phyloP scores from a whole-genome alignment of 2,113 vertebrate genomes.

The Mus musculus region DNA sequence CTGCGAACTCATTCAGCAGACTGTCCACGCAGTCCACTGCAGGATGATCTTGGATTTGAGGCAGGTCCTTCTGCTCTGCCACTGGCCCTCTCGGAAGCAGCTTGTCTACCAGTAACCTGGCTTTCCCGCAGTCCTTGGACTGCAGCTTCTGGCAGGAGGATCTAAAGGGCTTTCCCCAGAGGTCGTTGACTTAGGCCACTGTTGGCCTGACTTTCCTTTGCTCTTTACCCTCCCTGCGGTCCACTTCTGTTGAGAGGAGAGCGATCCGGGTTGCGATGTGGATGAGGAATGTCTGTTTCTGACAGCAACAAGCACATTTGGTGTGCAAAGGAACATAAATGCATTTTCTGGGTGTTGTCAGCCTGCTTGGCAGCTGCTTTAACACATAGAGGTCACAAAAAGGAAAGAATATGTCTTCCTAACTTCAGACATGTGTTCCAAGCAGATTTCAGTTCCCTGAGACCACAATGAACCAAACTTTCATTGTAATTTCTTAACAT shows the following conservation, averaged over 20 bases:
- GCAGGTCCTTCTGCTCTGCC: background rate
- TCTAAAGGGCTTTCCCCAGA: conserved; percentile 3
- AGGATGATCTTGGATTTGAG: background rate
- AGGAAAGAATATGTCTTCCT: background rate
- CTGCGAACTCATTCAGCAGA: background rate
- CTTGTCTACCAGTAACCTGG: background rate
- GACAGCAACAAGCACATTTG: background rate
- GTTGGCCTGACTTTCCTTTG: conserved; percentile 22
- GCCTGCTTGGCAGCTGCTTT: background rate
- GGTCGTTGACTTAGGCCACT: conserved; percentile 42
- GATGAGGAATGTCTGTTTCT: background rate
- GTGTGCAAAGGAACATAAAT: background rate
- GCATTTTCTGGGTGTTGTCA: background rate
- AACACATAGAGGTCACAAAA: background rate
- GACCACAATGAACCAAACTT: conserved; percentile 17
- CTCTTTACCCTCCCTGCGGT: background rate
- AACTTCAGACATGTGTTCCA: background rate
- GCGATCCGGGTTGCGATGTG: background rate
- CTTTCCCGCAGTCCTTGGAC: background rate
- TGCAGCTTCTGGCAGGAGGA: conserved; percentile 25
- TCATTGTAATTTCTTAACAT: conserved; percentile 42
- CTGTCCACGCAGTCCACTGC: background rate
- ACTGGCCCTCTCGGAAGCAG: background rate
- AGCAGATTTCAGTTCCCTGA: conserved; percentile 39
- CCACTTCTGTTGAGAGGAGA: conserved; percentile 15